Conservation (phyloP, 2,888 invertebrate genomes). For the Caenorhabditis japonica region DNA sequence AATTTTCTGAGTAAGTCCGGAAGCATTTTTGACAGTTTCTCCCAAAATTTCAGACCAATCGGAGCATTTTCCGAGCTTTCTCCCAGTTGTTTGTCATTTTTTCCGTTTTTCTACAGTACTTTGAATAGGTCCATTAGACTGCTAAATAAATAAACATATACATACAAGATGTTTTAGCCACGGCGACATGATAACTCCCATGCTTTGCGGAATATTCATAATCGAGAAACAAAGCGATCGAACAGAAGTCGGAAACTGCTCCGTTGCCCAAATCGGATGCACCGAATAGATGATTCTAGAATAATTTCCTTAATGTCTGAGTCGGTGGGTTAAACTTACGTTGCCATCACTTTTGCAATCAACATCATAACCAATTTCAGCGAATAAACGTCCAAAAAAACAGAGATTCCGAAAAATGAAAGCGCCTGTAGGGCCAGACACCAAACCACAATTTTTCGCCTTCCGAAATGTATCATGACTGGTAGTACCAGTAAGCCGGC, state of each 20-base stretch:
- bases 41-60: too few species aligned
- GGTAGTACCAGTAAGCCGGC: slow-evolving; percentile 46
- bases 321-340: slow-evolving; percentile 24
- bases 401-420: slow-evolving; percentile 11
- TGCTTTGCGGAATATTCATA: slow-evolving; percentile 51
- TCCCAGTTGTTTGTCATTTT: too few species aligned
- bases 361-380: slow-evolving; percentile 31
- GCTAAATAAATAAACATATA: too few species aligned
- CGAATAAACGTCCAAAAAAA: slow-evolving; percentile 7
- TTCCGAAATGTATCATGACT: slow-evolving; percentile 41
- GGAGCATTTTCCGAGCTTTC: too few species aligned
- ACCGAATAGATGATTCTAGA: slow-evolving; percentile 53
- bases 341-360: slow-evolving; percentile 37
- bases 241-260: slow-evolving; percentile 52
- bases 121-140: too few species aligned
- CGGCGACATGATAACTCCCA: slow-evolving; percentile 51
- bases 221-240: slow-evolving; percentile 38
- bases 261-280: slow-evolving; percentile 53
- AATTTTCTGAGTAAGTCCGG: too few species aligned
- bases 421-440: slow-evolving; percentile 27
- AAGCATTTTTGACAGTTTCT: too few species aligned
- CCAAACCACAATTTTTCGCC: slow-evolving; percentile 28
- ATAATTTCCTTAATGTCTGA: background rate
- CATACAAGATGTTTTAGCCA: slow-evolving; percentile 49
- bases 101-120: too few species aligned